Base-by-base conservation (phyloP, 2,888 invertebrate genomes). In the Tetropium fuscum region DNA sequence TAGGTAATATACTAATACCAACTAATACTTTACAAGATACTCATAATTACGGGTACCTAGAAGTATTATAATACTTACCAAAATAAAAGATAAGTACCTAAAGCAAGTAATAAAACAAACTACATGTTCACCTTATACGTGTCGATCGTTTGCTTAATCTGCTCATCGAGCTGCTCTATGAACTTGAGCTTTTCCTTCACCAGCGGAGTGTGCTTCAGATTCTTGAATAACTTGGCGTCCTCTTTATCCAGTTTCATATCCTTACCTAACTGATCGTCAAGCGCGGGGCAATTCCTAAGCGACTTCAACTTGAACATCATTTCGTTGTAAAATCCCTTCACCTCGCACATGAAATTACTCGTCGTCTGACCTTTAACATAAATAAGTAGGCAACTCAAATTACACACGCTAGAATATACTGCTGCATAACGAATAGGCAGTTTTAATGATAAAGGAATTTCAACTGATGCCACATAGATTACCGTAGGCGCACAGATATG, bases 271-370 rank as follows among this genome's bases (percentile, higher is more conserved):
- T 34, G 11, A 38, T 54, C 36, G 22, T 60, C 43, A 11, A 66
- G 25, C 16, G 53, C 59, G 8, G 70, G 58, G 19, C 62, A 57
- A 32, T 48, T 53, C 45, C 63, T 66, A 25, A 72, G 55, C 3
- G 59, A 57, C 18, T 62, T 67, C 7, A 72, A 54, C 58, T 71
- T 70, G 25, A 44, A 40, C 56, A 69, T 66, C 69, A 72, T 68
- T 51, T 64, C 64, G 22, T 60, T 48, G 62, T 63, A 69, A 56
- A 72, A 72, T 22, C 54, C 53, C 15, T 64, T 55, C 13, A 66
- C 49, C 25, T 62, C 51, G 36, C 56, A 58, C 6, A 61, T 32
- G 36, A 54, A 64, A 27, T 64, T 61, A n/a, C 54, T 53, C 0
- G 61, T 59, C 1, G 61, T 59, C 43, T 64, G 64, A 8, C 45